Evolutionary conservation across 2,113 vertebrate species (phyloP).

Genomic region (Perca fluviatilis): DNA sequence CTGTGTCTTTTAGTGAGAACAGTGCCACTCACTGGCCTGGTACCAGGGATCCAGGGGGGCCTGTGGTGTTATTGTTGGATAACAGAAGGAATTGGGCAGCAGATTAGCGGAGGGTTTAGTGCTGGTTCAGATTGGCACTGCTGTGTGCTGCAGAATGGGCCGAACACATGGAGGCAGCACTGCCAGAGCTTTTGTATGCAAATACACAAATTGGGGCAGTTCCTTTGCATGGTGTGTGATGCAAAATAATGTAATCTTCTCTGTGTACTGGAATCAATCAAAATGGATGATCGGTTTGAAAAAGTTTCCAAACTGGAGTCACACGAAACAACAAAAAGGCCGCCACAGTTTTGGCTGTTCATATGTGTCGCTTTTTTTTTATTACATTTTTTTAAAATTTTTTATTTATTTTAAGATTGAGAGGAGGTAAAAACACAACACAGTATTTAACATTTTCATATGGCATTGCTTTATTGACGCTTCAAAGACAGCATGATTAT

Average conservation of each 20-base stretch:
- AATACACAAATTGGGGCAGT: constrained; percentile 23
- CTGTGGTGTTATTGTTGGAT: constrained; percentile 64
- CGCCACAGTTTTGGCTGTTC: background rate
- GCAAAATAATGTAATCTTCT: constrained; percentile 64
- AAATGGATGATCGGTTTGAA: constrained; percentile 29
- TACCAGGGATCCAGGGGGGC: constrained; percentile 56
- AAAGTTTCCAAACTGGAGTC: constrained; percentile 48
- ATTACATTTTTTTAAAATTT: no score
- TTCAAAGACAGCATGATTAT: constrained; percentile 25
- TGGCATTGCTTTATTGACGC: constrained; percentile 67
- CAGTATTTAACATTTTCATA: constrained; percentile 28
- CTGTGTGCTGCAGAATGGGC: constrained; percentile 52
- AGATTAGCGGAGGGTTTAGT: constrained; percentile 70
- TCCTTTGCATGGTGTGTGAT: constrained; percentile 55
- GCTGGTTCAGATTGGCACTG: constrained; percentile 49
- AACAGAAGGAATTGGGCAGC: constrained; percentile 72
- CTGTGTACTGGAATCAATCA: constrained; percentile 53
- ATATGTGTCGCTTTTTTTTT: background rate
- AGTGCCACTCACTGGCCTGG: constrained; percentile 32
- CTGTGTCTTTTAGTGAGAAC: constrained; percentile 59
- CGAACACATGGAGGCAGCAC: constrained; percentile 26
- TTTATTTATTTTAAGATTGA: background rate
- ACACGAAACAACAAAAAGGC: constrained; percentile 6
- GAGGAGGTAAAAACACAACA: background rate
- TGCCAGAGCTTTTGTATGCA: constrained; percentile 51